phyloP scores from a whole-genome alignment of 2,888 invertebrate species.

The Adelphocoris suturalis region DNA sequence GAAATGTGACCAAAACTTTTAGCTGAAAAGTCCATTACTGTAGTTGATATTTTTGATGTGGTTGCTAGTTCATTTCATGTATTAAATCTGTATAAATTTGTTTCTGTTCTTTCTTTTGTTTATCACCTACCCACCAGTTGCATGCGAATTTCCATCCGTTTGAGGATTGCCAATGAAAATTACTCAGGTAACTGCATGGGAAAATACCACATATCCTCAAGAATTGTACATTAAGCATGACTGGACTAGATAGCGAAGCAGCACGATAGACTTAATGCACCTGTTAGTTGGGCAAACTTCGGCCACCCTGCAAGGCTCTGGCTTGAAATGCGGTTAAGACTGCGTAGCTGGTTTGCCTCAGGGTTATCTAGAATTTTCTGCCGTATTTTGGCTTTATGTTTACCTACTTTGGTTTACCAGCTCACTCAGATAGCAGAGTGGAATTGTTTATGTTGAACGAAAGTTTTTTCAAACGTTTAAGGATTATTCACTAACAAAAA shows the following conservation, averaged over 20 bases:
- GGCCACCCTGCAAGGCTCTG: no score
- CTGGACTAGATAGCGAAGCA: slow-evolving; percentile 8
- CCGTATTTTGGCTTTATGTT: no score
- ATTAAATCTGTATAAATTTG: slow-evolving; percentile 65
- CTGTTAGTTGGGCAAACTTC: no score
- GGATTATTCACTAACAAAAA: no score
- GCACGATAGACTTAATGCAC: background rate
- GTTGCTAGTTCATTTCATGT: background rate
- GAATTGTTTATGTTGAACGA: no score
- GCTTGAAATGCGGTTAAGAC: no score
- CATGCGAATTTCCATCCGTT: slow-evolving; percentile 61
- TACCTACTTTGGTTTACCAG: no score
- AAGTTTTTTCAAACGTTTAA: no score
- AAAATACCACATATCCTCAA: background rate
- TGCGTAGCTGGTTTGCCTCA: no score
- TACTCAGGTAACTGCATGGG: slow-evolving; percentile 66
- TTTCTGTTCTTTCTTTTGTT: slow-evolving; percentile 50
- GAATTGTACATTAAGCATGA: background rate
- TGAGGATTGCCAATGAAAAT: slow-evolving; percentile 58
- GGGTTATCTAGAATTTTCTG: no score
- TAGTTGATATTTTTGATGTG: slow-evolving; percentile 27
- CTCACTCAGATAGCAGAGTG: no score
- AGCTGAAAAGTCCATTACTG: background rate
- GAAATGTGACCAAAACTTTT: slow-evolving; percentile 17
- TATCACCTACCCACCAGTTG: slow-evolving; percentile 60